phyloP scores from a whole-genome alignment of 1,140 invertebrate genomes.

The Conus ventricosus region DNA sequence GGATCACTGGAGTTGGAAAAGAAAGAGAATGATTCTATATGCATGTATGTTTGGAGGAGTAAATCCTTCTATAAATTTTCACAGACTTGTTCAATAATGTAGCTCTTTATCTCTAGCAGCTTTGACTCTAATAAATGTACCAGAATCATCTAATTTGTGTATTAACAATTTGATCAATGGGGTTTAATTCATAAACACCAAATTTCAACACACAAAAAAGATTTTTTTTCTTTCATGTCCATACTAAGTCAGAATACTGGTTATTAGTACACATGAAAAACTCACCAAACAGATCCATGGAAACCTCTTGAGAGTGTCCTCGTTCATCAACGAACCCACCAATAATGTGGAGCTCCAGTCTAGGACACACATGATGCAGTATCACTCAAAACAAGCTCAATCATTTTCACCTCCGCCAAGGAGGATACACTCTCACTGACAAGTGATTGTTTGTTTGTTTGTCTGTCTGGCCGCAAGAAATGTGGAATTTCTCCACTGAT shows the following conservation, averaged over 20 bases:
- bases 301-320: constrained; percentile 90
- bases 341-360: constrained; percentile 90
- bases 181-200: background rate
- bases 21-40: no score
- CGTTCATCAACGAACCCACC: constrained; percentile 91
- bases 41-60: no score
- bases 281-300: constrained; percentile 91
- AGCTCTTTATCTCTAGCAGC: no score
- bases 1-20: no score
- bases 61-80: no score
- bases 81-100: no score
- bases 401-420: background rate
- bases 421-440: background rate
- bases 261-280: background rate
- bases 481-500: no score
- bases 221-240: background rate
- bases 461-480: no score
- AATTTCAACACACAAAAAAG: background rate
- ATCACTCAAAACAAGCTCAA: background rate
- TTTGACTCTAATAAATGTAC: no score
- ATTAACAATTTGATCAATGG: no score
- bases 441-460: background rate
- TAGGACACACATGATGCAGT: constrained; percentile 47
- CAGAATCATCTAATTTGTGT: no score
- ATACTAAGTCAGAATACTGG: background rate